A percentile compares a stretch with the other conserved stretches of the same genome.
phyloP scores from a whole-genome alignment of 2,797 vertebrate genomes.

The Ceryle rudis region DNA sequence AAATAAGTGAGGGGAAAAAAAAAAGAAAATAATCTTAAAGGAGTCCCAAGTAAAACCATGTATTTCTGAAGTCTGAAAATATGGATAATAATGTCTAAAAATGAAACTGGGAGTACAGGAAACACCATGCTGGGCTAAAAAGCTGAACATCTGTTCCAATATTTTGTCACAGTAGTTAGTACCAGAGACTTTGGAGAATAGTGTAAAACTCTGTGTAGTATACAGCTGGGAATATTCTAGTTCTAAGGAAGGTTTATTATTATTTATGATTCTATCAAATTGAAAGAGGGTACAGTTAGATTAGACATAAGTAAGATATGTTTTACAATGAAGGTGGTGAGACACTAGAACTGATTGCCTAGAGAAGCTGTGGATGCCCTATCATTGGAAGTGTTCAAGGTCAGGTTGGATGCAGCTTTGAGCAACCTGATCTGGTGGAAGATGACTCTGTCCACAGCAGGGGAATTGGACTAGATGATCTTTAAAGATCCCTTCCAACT shows the following conservation, averaged over 20 bases:
- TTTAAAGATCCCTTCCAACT: neutral
- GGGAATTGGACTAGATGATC: neutral
- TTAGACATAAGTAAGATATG: neutral
- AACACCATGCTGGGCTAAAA: neutral
- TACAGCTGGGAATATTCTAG: neutral
- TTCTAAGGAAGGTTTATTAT: neutral
- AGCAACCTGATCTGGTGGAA: neutral
- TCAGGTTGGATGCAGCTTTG: neutral
- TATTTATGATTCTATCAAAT: neutral
- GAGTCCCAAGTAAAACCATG: neutral
- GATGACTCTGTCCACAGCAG: neutral
- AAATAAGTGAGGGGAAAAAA: neutral
- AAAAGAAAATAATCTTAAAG: neutral
- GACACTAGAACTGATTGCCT: neutral
- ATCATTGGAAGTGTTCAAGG: neutral
- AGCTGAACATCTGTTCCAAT: neutral
- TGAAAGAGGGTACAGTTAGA: neutral
- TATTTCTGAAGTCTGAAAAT: conserved; percentile 4
- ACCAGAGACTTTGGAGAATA: neutral
- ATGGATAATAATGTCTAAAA: neutral
- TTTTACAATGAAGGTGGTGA: rapidly evolving
- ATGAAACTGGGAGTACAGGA: neutral
- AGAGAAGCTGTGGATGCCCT: neutral
- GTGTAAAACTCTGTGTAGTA: neutral
- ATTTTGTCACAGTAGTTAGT: neutral